These are phyloP conservation scores for Metallyticus violacea DNA, from an alignment of 2,888 invertebrate genomes.

Conservation along the genomic window DNA sequence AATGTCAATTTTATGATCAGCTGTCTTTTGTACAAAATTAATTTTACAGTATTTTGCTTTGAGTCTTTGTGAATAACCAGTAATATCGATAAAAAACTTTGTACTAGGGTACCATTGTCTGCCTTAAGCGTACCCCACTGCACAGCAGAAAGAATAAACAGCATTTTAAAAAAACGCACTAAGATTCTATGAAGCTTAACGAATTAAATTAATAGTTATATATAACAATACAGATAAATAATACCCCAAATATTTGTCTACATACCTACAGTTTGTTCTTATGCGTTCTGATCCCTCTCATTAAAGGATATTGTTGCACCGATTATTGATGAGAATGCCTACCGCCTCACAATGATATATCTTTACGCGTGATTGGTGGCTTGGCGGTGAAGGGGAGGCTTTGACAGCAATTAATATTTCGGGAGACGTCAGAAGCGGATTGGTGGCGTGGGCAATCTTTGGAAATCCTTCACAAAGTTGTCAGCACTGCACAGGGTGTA, in stretches of 20 bases:
- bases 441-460: neutral
- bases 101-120: too few species aligned
- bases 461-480: too few species aligned
- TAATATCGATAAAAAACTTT: too few species aligned
- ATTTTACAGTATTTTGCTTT: too few species aligned
- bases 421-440: neutral
- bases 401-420: conserved; percentile 21
- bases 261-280: neutral
- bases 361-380: conserved; percentile 15
- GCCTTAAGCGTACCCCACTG: too few species aligned
- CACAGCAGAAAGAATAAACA: too few species aligned
- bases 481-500: neutral
- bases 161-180: too few species aligned
- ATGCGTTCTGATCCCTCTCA: neutral
- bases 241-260: neutral
- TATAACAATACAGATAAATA: neutral
- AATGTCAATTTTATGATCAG: too few species aligned
- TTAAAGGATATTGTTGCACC: neutral
- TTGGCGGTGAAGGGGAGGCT: conserved; percentile 9
- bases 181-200: too few species aligned
- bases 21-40: too few species aligned
- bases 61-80: too few species aligned
- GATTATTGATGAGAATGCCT: neutral
- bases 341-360: neutral
- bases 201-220: too few species aligned